Evolutionary conservation across 2,888 invertebrate genomes (phyloP), one percentile per base, ranked within the genome.

Genomic region (Tipula vernalis): DNA sequence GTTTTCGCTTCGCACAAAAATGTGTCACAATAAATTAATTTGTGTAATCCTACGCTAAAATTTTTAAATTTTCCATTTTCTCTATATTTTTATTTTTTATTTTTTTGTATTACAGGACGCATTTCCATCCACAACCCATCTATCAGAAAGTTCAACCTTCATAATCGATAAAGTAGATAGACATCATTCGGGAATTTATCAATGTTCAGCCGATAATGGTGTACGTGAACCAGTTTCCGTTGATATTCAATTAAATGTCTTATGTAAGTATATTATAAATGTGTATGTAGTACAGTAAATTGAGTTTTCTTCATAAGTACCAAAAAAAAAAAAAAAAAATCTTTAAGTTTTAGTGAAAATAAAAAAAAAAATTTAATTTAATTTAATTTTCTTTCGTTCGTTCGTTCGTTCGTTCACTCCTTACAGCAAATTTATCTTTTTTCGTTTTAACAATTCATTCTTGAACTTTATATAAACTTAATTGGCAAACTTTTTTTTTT

Each of bases 151-250:
- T 87, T 92, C 92, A 87, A 92, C 92, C 86, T 90, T 93, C 88
- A 91, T 92, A 87, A 90, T 93, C 87, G 92, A 93, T 88, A 92
- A 92, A 87, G 92, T 93, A 83, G 93, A 93, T 89, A 90, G 93
- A 88, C 92, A 92, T 89, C 92, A 93, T 88, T 92, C 92, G 12
- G 93, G 93, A 10, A 90, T 92, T 86, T 93, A 93, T 89, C 92
- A 93, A 89, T 93, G 93, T 88, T 92, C 92, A 12, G 93, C 93
- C 57, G 92, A 92, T 88, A 93, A 93, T 89, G 93, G 92, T 28
- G 93, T 93, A 10, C 93, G 93, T 57, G 92, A 92, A 87, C 92
- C 93, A 4, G 92, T 92, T 86, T 91, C 92, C 13, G 92, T 93
- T 89, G 92, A 92, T 89, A 93, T 93, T 88, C 92, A 92, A 87